phyloP scores from a whole-genome alignment of 2,888 invertebrate species.

The Xylota sylvarum region DNA sequence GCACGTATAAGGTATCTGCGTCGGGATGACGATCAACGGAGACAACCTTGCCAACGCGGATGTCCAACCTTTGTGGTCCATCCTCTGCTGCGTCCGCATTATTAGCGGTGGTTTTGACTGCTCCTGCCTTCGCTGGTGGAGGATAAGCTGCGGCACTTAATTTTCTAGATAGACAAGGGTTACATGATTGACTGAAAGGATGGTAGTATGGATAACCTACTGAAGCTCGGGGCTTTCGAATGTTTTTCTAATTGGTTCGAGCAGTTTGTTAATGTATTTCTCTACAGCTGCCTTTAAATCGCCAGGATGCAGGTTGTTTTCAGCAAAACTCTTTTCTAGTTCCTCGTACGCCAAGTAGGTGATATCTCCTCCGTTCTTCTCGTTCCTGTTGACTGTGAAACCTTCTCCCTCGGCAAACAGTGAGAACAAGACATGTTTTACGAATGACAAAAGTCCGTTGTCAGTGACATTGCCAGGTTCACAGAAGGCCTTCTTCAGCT shows the following conservation, averaged over 20 bases:
- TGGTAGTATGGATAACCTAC: conserved; percentile 79
- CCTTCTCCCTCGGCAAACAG: conserved; percentile 89
- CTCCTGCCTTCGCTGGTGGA: conserved; percentile 88
- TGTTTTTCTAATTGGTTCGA: conserved; percentile 94
- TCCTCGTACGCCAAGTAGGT: conserved; percentile 90
- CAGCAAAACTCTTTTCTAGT: conserved; percentile 93
- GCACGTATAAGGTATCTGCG: conserved; percentile 96
- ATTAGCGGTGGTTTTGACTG: conserved; percentile 78
- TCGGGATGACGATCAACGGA: conserved; percentile 95
- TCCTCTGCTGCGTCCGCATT: conserved; percentile 85
- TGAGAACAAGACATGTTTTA: conserved; percentile 96
- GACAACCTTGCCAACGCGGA: conserved; percentile 94
- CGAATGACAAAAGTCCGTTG: conserved; percentile 97
- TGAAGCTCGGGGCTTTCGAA: conserved; percentile 93
- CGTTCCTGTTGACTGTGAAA: conserved; percentile 89
- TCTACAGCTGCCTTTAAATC: conserved; percentile 96
- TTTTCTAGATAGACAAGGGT: conserved; percentile 83
- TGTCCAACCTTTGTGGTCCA: conserved; percentile 92
- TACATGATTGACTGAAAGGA: not conserved
- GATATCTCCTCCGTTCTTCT: conserved; percentile 92
- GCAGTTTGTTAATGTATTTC: conserved; percentile 92
- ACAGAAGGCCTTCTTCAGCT: conserved; percentile 97
- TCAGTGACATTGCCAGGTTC: conserved; percentile 97
- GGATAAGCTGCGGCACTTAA: conserved; percentile 95
- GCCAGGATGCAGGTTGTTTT: conserved; percentile 94